Base-by-base conservation (phyloP, 2,113 vertebrate species). In the Sturnus vulgaris region DNA sequence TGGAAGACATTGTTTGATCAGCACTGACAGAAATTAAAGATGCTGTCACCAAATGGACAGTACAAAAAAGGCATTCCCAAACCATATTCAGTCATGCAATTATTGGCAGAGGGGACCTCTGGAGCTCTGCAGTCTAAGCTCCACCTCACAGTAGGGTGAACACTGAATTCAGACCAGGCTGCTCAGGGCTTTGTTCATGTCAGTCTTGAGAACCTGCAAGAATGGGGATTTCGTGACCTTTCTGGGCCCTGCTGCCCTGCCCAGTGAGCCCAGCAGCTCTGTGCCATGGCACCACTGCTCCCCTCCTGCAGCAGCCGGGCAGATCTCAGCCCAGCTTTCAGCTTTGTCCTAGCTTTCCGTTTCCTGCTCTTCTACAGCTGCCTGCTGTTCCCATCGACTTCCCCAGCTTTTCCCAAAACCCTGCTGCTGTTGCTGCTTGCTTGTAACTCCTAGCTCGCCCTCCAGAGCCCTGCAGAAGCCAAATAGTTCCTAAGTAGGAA, bases 241-340 rank as follows among this genome's bases (percentile, higher is more conserved):
- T 52, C 30, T 25, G 22, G 15, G 20, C 31, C 15, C 40, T 72
- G 31, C 30, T 56, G 13, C 70, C 12, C 12, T 44, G 44, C 37
- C 40, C 52, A n/a, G 1, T 42, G 77, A 49, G 31, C 10, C 28
- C 50, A 69, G 12, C 55, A 44, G 12, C 79, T 64, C 55, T 17
- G 16, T 69, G 49, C 55, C 10, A 0, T 6, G 37, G 23, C 37
- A 5, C 14, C 42, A 5, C 46, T 0, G 0, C 2, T 42, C 19
- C 30, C 12, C 27, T 33, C 50, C 9, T 6, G 7, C 28, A 82
- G 33, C 72, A 76, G 17, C 31, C 47, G 6, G 71, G 33, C 55
- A 39, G 10, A 76, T 61, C 75, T 6, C 25, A 7, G 35, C 42
- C 35, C 63, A 46, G 50, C 25, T 28, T 14, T 49, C 47, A 49